Percentiles rank a stretch among this genome's conserved stretches.
phyloP scores from a whole-genome alignment of 2,888 invertebrate genomes.

The Geotrupes spiniger region DNA sequence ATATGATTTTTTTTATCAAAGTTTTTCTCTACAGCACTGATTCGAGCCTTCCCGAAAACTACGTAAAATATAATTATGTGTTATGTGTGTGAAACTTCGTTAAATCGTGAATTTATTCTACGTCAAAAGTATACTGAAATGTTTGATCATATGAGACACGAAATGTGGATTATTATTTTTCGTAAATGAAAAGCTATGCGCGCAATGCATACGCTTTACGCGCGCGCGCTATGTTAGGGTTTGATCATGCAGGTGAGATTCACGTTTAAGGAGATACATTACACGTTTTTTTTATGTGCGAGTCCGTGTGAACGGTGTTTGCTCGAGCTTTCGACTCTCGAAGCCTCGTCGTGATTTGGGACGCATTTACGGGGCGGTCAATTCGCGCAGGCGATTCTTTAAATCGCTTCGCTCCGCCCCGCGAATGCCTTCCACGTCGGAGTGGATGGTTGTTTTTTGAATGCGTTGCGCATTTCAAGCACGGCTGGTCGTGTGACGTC shows the following conservation, averaged over 20 bases:
- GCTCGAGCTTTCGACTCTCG: too few relatives aligned
- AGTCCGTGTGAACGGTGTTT: constrained; percentile 7
- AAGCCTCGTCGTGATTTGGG: too few relatives aligned
- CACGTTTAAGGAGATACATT: constrained; percentile 26
- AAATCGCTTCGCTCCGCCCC: too few relatives aligned
- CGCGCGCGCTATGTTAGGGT: constrained; percentile 49
- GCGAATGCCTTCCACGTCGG: constrained; percentile 11
- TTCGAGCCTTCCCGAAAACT: constrained; percentile 46
- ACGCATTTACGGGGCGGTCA: too few relatives aligned
- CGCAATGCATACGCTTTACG: constrained; percentile 52
- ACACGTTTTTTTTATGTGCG: constrained; percentile 23
- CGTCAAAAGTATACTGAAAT: constrained; percentile 26
- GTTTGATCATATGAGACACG: constrained; percentile 21
- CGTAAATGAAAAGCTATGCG: constrained; percentile 48
- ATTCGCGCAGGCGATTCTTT: too few relatives aligned
- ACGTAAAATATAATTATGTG: constrained; percentile 48
- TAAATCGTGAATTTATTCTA: constrained; percentile 38
- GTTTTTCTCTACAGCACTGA: constrained; percentile 51
- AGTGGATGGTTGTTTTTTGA: neutral
- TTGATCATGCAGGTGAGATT: constrained; percentile 50
- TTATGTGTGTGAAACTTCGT: constrained; percentile 46
- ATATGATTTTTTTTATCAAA: constrained; percentile 35
- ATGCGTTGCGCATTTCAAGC: neutral
- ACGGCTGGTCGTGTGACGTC: constrained; percentile 3
- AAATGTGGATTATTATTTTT: constrained; percentile 36